Base-by-base conservation (phyloP, 2,888 invertebrate genomes). In the Chaitophorus viminalis region DNA sequence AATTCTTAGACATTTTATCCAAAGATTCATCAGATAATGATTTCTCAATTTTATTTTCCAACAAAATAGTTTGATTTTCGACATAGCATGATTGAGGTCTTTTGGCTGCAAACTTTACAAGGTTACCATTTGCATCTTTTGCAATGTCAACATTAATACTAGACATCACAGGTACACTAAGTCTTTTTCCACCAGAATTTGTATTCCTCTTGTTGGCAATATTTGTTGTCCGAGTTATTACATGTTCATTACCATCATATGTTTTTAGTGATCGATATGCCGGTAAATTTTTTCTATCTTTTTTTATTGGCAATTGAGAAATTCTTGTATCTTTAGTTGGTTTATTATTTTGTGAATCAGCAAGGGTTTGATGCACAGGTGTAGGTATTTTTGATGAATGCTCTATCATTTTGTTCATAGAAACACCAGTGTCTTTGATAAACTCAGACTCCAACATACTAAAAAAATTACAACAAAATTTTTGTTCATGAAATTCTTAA, bases 401-500 rank as follows among this genome's bases (percentile, higher is more conserved):
- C 60, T 86, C 86, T 14, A 86, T 86, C 86, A 86, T 86, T 79
- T 86, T 86, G 9, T 86, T 86, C 54, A 86, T 86, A 17, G 86
- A 86, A 86, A 86, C 86, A 79, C 86, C 86, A 72, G 86, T 86
- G 17, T 86, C 86, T 79, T 86, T 86, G 17, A 86, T 86, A 5
- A 86, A 86, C 78, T 86, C 86, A 25, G 86, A 86, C 39, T 86
- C 86, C 72, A 86, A 78, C 86, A 86, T 79, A 46, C 86, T 86
- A 29, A 79, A 78, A 72, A 84, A n/a, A n/a, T n/a, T 46, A 75
- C 36, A 79, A 68, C 9, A 52, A 0, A 25, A 36, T 72, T 60
- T 29, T 4, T 14, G 11, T 46, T 14, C 14, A 46, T 46, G 8
- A 46, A 46, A 46, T 46, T 46, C 14, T 14, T 39, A 39, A 39